Evolutionary conservation across 2,113 vertebrate genomes (phyloP).

Genomic region (Neodon shergylaensis): DNA sequence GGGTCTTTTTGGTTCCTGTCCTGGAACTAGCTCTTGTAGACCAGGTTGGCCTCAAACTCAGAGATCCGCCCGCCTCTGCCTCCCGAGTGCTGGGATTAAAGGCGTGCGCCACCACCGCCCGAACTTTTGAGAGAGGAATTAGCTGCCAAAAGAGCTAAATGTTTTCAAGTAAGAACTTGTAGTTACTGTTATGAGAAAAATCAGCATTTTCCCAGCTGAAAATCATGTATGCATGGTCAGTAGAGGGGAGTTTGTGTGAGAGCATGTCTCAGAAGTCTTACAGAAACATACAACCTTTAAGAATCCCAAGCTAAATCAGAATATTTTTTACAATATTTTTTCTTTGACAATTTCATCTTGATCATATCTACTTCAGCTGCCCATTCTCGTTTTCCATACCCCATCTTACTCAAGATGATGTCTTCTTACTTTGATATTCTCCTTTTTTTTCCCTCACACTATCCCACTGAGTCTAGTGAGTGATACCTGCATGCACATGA

Average conservation of each 20-base stretch:
- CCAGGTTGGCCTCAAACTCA: no score
- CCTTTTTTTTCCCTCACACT: neutral
- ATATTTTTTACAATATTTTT: neutral
- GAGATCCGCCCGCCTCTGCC: no score
- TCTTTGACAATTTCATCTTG: neutral
- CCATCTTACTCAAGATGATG: no score
- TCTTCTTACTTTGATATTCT: no score
- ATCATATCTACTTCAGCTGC: neutral
- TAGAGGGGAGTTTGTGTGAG: slow-evolving; percentile 2
- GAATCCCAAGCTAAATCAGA: neutral
- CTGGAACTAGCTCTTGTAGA: no score
- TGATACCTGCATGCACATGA: neutral
- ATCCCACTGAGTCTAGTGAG: neutral
- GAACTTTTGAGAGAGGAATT: neutral
- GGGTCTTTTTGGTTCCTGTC: no score
- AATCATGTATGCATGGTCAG: neutral
- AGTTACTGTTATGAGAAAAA: neutral
- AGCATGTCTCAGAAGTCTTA: neutral
- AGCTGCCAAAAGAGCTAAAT: neutral
- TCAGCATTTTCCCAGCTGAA: neutral
- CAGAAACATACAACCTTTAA: neutral
- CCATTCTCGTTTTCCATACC: neutral
- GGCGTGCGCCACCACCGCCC: no score
- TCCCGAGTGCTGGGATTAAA: no score
- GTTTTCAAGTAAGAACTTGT: neutral